Conservation (phyloP, 1,140 invertebrate species). For the Heliconius hermathena region DNA sequence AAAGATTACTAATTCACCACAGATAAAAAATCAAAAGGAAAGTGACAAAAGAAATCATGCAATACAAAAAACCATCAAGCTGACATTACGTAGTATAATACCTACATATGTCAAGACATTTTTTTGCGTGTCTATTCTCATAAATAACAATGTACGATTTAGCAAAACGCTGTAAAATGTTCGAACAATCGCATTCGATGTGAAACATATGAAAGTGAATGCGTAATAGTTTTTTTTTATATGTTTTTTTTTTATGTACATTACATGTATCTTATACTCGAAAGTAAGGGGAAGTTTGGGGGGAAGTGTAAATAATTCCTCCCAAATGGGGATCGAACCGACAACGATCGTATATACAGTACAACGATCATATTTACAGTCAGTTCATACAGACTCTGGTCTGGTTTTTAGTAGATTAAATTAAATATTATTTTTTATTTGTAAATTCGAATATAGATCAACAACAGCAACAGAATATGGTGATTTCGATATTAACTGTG, state of each 20-base stretch:
- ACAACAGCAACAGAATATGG: no score
- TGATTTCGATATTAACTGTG: no score
- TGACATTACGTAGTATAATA: background rate
- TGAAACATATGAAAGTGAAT: constrained; percentile 13
- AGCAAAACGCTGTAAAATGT: constrained; percentile 18
- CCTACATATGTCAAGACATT: background rate
- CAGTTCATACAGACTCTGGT: no score
- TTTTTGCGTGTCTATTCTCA: constrained; percentile 25
- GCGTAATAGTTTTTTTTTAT: background rate
- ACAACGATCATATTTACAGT: no score
- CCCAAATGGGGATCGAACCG: no score
- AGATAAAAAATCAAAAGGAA: background rate
- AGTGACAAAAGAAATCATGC: background rate
- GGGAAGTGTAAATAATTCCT: no score
- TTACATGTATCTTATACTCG: no score
- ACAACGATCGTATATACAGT: no score
- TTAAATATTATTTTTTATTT: no score
- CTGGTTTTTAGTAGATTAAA: no score
- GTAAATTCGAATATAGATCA: no score
- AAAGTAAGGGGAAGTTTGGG: no score
- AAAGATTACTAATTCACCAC: background rate
- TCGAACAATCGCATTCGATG: constrained; percentile 11
- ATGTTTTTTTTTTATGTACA: background rate
- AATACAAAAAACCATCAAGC: background rate
- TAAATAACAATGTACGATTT: constrained; percentile 23